phyloP scores from a whole-genome alignment of 2,797 vertebrate species.

The Esox masquinongy region DNA sequence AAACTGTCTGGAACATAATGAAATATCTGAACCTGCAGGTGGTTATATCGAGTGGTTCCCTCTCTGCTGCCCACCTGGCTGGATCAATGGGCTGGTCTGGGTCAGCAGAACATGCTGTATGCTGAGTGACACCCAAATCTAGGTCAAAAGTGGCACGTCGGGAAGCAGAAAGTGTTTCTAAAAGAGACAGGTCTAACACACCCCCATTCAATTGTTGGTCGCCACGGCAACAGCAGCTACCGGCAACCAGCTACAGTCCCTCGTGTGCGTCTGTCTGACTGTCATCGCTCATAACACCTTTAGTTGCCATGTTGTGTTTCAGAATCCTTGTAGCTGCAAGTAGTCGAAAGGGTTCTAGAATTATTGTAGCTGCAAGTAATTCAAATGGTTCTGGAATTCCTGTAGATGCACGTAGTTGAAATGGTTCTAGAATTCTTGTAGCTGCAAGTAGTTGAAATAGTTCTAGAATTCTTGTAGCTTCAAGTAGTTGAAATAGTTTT shows the following conservation, averaged over 20 bases:
- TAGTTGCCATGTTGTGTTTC: constrained; percentile 21
- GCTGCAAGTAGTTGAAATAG: neutral
- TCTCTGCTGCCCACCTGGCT: constrained; percentile 41
- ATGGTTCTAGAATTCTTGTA: neutral
- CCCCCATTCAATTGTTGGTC: constrained; percentile 2
- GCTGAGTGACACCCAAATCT: constrained; percentile 31
- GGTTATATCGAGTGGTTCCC: constrained; percentile 55
- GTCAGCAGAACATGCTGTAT: constrained; percentile 46
- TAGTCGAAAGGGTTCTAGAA: neutral
- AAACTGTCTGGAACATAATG: constrained; percentile 33
- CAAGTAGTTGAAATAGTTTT: constrained; percentile 20
- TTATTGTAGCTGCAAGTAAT: no score
- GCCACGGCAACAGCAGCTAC: constrained; percentile 38
- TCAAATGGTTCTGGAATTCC: no score
- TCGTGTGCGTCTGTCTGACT: constrained; percentile 42
- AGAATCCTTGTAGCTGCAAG: neutral
- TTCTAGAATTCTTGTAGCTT: neutral
- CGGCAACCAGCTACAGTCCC: constrained; percentile 38
- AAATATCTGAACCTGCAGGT: constrained; percentile 29
- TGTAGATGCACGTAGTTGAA: no score
- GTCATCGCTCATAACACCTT: constrained; percentile 45
- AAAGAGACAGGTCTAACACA: constrained; percentile 22
- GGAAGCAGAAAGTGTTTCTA: constrained; percentile 2
- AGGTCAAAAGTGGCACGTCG: neutral
- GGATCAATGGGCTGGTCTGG: constrained; percentile 62